Evolutionary conservation across 1,140 invertebrate genomes (phyloP), one percentile per base, ranked within the genome.

Genomic region (Drosophila paulistorum): DNA sequence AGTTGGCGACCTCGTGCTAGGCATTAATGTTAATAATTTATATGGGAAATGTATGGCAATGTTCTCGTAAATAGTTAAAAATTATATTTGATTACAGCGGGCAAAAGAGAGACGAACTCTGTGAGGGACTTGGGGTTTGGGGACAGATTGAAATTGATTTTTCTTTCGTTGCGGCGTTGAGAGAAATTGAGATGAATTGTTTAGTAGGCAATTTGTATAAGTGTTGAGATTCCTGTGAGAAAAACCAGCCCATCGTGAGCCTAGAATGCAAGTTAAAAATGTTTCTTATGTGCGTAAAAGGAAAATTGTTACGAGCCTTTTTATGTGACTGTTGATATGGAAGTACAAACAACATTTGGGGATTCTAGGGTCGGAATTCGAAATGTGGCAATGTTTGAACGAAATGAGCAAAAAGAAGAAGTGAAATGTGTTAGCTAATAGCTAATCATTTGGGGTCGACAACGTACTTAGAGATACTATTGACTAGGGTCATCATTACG

Each of bases 11-110:
- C 81, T 69, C 71, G 71, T 81, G 79, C 70, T 39, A 67, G 61
- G 61, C 82, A 86, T 86, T 86, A 86, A 81, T 81, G 79, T 86
- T 68, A 85, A 85, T 85, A 85, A 81, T 85, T 81, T 65, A 68
- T 84, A 45, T 84, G 73, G 66, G 55, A 84, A 84, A 84, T 77
- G 81, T 70, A 65, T 57, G 68, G 59, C 64, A 71, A 81, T 86
- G 82, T 78, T 61, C 78, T 85, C 82, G 75, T 81, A 86, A 86
- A 86, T 86, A 85, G 82, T 86, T 81, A 86, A 86, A 86, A 86
- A 86, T 81, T 86, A 86, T 86, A 86, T 86, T 86, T 86, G 75
- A 86, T 86, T 86, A 86, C 65, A 48, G 61, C 41, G 61, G 54
- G 41, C 62, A 57, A 65, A 51, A 66, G 66, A 63, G 51, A 64